These are phyloP conservation scores for Varanus komodoensis DNA, from an alignment of 2,113 vertebrate genomes.

Conservation along the genomic window DNA sequence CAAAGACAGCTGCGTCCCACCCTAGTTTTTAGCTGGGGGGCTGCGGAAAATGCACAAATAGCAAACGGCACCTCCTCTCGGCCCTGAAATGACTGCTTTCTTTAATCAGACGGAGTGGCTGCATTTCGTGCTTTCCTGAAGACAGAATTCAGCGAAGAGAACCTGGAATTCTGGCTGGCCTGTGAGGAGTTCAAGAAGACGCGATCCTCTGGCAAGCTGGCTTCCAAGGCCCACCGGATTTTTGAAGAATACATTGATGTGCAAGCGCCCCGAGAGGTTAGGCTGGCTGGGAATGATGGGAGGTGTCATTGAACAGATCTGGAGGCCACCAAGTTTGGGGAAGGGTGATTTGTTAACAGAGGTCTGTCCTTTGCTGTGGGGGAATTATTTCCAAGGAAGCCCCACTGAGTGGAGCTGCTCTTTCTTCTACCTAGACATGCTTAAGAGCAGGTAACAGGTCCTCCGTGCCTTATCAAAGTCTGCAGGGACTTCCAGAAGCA, in stretches of 20 bases:
- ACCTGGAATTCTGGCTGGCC: slow-evolving; percentile 96
- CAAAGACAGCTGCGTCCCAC: background rate
- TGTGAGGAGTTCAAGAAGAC: slow-evolving; percentile 94
- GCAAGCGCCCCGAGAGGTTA: slow-evolving; percentile 94
- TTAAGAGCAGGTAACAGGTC: background rate
- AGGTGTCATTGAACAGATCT: no score
- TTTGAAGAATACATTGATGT: slow-evolving; percentile 93
- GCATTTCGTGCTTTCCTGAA: slow-evolving; percentile 93
- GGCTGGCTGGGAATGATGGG: slow-evolving; percentile 14
- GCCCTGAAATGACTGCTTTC: background rate
- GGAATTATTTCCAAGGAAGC: background rate
- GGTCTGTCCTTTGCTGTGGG: background rate
- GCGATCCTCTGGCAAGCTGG: slow-evolving; percentile 83
- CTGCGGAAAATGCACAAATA: background rate
- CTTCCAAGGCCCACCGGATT: slow-evolving; percentile 89
- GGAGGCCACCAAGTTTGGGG: no score
- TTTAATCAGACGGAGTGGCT: slow-evolving; percentile 86
- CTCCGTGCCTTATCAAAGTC: background rate
- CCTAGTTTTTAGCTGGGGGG: background rate
- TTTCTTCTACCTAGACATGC: background rate
- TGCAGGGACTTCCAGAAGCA: no score
- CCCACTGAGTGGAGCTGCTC: background rate
- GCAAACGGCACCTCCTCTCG: background rate
- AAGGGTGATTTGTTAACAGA: no score
- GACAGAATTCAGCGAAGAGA: slow-evolving; percentile 97